Percentiles rank a stretch among this genome's conserved stretches.
phyloP scores from a whole-genome alignment of 2,113 vertebrate genomes.

The Aegithalos caudatus region DNA sequence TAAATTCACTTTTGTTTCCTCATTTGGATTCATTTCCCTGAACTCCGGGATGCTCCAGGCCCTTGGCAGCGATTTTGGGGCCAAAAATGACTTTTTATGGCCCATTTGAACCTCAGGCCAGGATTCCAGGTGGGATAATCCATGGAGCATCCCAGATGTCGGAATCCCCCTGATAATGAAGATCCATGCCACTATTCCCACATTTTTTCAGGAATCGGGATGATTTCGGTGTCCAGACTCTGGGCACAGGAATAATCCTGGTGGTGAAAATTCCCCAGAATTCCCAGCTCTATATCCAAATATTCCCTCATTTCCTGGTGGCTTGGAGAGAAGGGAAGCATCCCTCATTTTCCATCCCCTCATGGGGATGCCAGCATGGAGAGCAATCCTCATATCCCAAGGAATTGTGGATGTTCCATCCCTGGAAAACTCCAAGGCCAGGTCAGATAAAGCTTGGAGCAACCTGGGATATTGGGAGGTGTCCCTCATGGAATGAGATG shows the following conservation, averaged over 20 bases:
- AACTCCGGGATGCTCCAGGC: neutral
- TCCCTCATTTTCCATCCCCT: neutral
- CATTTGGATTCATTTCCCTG: neutral
- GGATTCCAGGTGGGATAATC: neutral
- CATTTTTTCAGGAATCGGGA: neutral
- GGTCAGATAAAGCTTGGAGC: rapidly evolving
- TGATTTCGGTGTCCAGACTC: neutral
- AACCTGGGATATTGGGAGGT: rapidly evolving
- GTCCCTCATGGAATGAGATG: neutral
- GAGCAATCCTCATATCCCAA: neutral
- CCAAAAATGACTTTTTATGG: neutral
- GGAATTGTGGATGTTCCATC: neutral
- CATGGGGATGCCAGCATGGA: neutral
- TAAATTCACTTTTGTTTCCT: neutral
- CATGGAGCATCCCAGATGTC: neutral
- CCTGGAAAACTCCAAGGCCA: neutral
- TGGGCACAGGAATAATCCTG: neutral
- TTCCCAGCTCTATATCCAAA: neutral
- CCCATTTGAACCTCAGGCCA: neutral
- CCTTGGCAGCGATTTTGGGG: neutral
- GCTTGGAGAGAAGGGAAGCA: neutral
- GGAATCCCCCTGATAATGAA: neutral
- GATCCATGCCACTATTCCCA: neutral
- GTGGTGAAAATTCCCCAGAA: neutral
- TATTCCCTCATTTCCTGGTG: neutral